Percentiles rank a stretch among this genome's conserved stretches.
Conservation (phyloP, 2,113 vertebrate species). For the Halichoeres trimaculatus region DNA sequence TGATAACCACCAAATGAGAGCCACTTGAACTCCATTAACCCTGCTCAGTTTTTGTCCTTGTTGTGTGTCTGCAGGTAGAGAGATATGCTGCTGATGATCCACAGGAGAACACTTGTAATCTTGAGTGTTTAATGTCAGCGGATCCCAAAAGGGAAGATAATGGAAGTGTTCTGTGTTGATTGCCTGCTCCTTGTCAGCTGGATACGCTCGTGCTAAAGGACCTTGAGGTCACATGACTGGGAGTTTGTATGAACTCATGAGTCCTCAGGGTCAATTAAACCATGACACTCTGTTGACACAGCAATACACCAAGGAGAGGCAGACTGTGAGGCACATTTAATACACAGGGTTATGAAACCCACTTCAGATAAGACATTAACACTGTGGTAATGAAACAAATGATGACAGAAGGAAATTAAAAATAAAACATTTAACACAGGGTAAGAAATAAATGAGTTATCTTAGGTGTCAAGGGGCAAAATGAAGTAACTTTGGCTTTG, state of each 20-base stretch:
- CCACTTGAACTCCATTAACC: conserved; percentile 62
- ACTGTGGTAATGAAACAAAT: not conserved
- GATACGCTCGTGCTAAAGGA: not conserved
- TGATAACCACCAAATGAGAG: conserved; percentile 38
- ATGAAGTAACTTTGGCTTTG: not conserved
- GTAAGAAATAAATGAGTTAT: not conserved
- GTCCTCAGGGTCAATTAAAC: conserved; percentile 17
- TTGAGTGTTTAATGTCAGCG: conserved; percentile 18
- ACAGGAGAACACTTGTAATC: conserved; percentile 3
- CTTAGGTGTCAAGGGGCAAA: too few relatives aligned
- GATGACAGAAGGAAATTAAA: not conserved
- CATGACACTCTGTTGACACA: conserved; percentile 9
- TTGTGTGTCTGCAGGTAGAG: not conserved
- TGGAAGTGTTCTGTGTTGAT: conserved; percentile 27
- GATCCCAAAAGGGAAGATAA: conserved; percentile 2
- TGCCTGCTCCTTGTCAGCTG: not conserved
- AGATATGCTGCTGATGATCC: conserved; percentile 17
- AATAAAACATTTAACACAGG: not conserved
- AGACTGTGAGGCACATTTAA: not conserved
- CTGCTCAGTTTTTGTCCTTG: conserved; percentile 7
- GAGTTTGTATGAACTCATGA: conserved; percentile 4
- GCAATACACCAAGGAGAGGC: not conserved
- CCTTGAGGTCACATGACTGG: not conserved
- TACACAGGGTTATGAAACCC: not conserved
- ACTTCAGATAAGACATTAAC: not conserved